These are phyloP conservation scores for Thysanoteuthis rhombus DNA, from an alignment of 2,888 invertebrate genomes.

Conservation along the genomic window DNA sequence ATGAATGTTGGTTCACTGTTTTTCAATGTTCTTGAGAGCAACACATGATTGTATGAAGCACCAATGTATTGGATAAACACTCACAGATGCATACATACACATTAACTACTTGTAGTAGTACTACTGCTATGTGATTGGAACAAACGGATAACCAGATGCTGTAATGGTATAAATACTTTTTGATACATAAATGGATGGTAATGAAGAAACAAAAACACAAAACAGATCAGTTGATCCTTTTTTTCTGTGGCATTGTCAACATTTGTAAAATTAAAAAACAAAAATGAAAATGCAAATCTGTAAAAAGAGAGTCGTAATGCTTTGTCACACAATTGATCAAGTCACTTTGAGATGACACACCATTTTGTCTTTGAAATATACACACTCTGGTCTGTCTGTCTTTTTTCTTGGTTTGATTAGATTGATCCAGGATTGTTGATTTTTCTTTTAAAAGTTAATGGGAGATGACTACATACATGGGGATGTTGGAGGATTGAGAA, in stretches of 20 bases:
- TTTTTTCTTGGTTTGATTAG: not conserved
- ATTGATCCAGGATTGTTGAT: not conserved
- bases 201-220: not conserved
- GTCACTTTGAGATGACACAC: not conserved
- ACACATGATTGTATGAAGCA: conserved; percentile 12
- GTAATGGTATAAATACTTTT: not conserved
- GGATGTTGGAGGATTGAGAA: not conserved
- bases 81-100: not conserved
- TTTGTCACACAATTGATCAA: conserved; percentile 12
- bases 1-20: not conserved
- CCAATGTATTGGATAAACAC: not conserved
- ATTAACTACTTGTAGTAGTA: not conserved
- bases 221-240: not conserved
- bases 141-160: not conserved
- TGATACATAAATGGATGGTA: not conserved
- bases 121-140: not conserved
- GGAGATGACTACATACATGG: not conserved
- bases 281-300: not conserved
- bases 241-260: not conserved
- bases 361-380: conserved; percentile 1
- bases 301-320: too few relatives aligned
- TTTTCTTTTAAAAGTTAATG: not conserved
- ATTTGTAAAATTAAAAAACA: not conserved
- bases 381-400: not conserved
- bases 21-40: not conserved